Conservation (phyloP, 2,888 invertebrate species). For the Pterobdella sp. region DNA sequence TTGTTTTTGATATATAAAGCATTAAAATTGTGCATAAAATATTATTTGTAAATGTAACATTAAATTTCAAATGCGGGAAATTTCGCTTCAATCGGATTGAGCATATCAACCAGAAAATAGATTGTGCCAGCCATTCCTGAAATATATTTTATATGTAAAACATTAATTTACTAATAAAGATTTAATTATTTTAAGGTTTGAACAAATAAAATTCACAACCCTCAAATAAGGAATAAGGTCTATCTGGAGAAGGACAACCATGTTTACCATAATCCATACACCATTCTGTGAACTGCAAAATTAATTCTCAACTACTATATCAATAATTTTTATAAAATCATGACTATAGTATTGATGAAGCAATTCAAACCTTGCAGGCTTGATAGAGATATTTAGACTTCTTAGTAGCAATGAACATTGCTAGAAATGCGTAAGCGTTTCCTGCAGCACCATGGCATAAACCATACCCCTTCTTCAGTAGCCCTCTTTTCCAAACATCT, state of each 20-base stretch:
- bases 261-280: conserved; percentile 65
- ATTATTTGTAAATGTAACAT: background rate
- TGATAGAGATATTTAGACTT: conserved; percentile 66
- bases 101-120: conserved; percentile 66
- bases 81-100: conserved; percentile 60
- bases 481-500: conserved; percentile 71
- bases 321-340: background rate
- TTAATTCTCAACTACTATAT: background rate
- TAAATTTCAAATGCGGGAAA: conserved; percentile 63
- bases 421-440: conserved; percentile 74
- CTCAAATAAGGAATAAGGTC: conserved; percentile 76
- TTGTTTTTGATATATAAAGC: background rate
- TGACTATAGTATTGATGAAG: background rate
- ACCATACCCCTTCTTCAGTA: conserved; percentile 68
- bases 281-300: conserved; percentile 68
- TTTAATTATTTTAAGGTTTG: background rate
- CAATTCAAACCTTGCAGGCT: conserved; percentile 55
- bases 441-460: conserved; percentile 81
- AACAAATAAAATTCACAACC: conserved; percentile 51
- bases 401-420: conserved; percentile 69
- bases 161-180: background rate
- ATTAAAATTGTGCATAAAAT: background rate
- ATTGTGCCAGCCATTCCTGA: conserved; percentile 63
- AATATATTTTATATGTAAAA: background rate
- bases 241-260: conserved; percentile 60